A percentile compares a stretch with the other conserved stretches of the same genome.
These are phyloP conservation scores for Sander lucioperca DNA, from an alignment of 2,113 vertebrate species.

Conservation along the genomic window DNA sequence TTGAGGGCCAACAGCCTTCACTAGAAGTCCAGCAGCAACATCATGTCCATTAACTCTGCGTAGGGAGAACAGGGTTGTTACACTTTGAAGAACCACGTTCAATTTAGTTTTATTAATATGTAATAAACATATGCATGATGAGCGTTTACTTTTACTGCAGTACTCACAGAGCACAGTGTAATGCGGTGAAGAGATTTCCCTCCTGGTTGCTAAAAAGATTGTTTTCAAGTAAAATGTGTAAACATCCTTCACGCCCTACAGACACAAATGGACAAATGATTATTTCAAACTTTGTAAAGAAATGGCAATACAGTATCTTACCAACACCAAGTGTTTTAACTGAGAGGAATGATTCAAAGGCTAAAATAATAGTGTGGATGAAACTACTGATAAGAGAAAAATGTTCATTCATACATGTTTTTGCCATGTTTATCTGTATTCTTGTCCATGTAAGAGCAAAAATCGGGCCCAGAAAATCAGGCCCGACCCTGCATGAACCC, in stretches of 20 bases:
- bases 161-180: constrained; percentile 99
- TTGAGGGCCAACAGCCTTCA: constrained; percentile 91
- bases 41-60: constrained; percentile 94
- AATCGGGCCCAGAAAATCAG: too few relatives aligned
- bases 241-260: constrained; percentile 95
- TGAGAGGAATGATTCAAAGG: background rate
- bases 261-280: constrained; percentile 13
- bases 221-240: constrained; percentile 97
- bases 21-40: constrained; percentile 91
- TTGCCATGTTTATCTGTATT: background rate
- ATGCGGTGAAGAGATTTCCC: constrained; percentile 93
- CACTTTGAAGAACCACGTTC: background rate
- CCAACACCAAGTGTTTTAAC: too few relatives aligned
- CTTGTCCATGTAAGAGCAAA: background rate
- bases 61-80: background rate
- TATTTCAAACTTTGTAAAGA: background rate
- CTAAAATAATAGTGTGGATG: background rate
- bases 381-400: background rate
- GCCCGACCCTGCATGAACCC: too few relatives aligned
- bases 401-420: background rate
- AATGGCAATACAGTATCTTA: background rate
- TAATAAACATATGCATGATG: background rate
- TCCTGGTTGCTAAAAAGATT: constrained; percentile 92
- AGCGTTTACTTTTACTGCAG: background rate
- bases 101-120: background rate